Percentiles rank a stretch among this genome's conserved stretches.
Conservation (phyloP, 2,797 vertebrate species). For the Acipenser oxyrinchus region DNA sequence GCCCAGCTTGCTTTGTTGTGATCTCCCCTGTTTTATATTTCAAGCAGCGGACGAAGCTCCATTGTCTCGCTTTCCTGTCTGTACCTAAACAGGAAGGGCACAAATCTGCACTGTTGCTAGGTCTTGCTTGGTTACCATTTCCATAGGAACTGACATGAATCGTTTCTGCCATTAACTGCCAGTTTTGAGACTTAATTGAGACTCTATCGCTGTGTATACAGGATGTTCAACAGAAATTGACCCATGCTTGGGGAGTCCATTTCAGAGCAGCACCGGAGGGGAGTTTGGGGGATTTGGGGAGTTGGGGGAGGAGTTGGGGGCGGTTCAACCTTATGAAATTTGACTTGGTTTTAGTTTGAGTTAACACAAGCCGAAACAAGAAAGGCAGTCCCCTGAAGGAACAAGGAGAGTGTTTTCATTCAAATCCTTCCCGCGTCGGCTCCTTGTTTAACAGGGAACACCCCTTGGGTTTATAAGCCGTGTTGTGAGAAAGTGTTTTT, state of each 20-base stretch:
- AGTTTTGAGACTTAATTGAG: too few relatives aligned
- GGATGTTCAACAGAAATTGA: constrained; percentile 24
- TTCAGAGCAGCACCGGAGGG: constrained; percentile 12
- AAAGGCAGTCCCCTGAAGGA: background rate
- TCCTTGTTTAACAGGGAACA: background rate
- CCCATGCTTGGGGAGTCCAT: constrained; percentile 13
- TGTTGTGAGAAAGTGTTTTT: too few relatives aligned
- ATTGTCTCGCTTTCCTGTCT: background rate
- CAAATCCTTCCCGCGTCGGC: background rate
- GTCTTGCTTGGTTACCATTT: background rate
- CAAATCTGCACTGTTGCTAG: background rate
- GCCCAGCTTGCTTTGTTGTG: background rate
- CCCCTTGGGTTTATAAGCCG: too few relatives aligned
- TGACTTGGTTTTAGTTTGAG: background rate
- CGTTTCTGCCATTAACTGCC: background rate
- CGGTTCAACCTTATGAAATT: constrained; percentile 10
- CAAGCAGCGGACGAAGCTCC: background rate
- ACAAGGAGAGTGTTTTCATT: too few relatives aligned
- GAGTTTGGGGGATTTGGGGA: background rate
- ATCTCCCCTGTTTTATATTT: too few relatives aligned
- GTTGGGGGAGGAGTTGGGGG: background rate
- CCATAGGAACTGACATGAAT: background rate
- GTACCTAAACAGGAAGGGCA: background rate
- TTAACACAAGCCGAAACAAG: too few relatives aligned
- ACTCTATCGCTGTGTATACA: constrained; percentile 7